Evolutionary conservation across 2,113 vertebrate genomes (phyloP).

Genomic region (Callipepla californica): DNA sequence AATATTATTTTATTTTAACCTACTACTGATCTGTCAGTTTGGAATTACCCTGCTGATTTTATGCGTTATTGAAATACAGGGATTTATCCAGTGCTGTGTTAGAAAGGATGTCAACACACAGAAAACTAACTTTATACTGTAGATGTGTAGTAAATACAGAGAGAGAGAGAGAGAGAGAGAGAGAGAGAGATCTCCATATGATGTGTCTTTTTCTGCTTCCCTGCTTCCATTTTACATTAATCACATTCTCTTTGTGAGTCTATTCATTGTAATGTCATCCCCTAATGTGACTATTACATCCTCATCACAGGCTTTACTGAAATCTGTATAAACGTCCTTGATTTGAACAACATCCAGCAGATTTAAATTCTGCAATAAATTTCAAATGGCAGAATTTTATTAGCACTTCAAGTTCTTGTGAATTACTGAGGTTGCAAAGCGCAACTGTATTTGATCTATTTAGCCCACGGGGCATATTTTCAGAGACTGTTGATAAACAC

Average conservation of each 20-base stretch:
- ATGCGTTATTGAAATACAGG: slow-evolving; percentile 18
- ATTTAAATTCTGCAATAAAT: slow-evolving; percentile 44
- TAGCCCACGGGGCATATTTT: background rate
- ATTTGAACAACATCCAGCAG: slow-evolving; percentile 29
- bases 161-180: background rate
- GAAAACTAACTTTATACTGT: background rate
- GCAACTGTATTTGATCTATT: background rate
- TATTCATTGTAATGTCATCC: background rate
- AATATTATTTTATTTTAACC: slow-evolving; percentile 23
- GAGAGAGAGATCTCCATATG: background rate
- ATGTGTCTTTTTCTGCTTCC: background rate
- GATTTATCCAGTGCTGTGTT: slow-evolving; percentile 31
- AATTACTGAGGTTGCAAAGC: background rate
- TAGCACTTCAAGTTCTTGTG: slow-evolving; percentile 4
- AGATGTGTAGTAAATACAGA: background rate
- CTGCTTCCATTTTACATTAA: slow-evolving; percentile 18
- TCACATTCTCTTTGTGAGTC: slow-evolving; percentile 19
- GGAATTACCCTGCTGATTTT: slow-evolving; percentile 51
- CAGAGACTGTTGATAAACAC: background rate
- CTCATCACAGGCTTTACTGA: background rate
- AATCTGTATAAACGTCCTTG: slow-evolving; percentile 18
- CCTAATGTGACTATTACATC: background rate
- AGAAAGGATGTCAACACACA: slow-evolving; percentile 37
- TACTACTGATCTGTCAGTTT: slow-evolving; percentile 35
- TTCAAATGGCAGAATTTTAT: slow-evolving; percentile 35